Evolutionary conservation across 2,797 vertebrate genomes (phyloP), one percentile per base, ranked within the genome.

Genomic region (Danio tinwini): DNA sequence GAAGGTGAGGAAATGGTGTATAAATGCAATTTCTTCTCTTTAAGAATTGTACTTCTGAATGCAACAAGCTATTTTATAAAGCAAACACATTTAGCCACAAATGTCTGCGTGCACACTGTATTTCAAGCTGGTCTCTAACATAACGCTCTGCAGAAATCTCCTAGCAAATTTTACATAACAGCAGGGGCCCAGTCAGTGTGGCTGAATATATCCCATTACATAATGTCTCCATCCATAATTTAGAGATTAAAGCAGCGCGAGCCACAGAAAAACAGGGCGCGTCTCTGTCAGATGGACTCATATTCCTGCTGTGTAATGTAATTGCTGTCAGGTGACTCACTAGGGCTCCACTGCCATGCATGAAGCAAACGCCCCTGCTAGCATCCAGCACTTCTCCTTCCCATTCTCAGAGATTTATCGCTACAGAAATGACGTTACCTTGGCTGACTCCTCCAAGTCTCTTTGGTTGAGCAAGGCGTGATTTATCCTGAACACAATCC

Each of bases 401-500:
- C n/a, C 1, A 16, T 17, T 63, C 16, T 59, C 17, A 19, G 10
- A 49, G n/a, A 7, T 37, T 16, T 13, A 39, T 29, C 21, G 0
- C 5, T 39, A 10, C 9, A 73, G n/a, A 40, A 61, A 19, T 9
- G 10, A 44, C 37, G 87, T 87, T 89, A 98, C 98, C 96, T 98
- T 97, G 85, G 93, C 93, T 78, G 88, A 94, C 80, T 98, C 96
- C 86, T 97, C 96, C 91, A 99, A 88, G 86, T 98, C 97, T 88
- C 94, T 95, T 37, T 94, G 95, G 90, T 97, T 98, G 86, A 99
- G 95, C 86, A 99, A 94, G 0, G 98, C 98, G 0, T 99, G 98
- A 91, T 99, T 99, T 93, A 99, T 99, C 84, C 98, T 94, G 92
- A 99, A 98, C 87, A 99, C 98, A 3, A 99, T 99, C 98, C 98